Percentiles rank a stretch among this genome's conserved stretches.
phyloP scores from a whole-genome alignment of 2,888 invertebrate genomes.

The Rotaria magnacalcarata region DNA sequence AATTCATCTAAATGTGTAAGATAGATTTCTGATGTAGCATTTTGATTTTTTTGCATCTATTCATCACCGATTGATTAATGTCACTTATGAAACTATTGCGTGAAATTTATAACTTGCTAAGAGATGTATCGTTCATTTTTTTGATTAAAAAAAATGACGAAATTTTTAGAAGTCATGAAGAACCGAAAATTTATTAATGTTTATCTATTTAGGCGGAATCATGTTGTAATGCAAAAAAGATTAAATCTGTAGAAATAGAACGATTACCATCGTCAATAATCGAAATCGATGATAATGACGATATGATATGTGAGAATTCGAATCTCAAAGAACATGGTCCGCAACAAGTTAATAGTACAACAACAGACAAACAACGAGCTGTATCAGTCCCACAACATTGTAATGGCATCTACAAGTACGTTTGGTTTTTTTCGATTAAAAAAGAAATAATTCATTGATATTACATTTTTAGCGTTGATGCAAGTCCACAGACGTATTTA shows the following conservation, averaged over 20 bases:
- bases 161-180: not conserved
- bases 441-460: not conserved
- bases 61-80: too few relatives aligned
- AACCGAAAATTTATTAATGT: not conserved
- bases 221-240: not conserved
- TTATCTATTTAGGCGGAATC: not conserved
- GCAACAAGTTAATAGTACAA: not conserved
- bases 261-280: not conserved
- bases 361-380: not conserved
- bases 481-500: not conserved
- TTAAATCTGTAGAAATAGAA: not conserved
- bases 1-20: not conserved
- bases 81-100: too few relatives aligned
- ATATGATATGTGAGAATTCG: not conserved
- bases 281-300: not conserved
- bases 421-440: not conserved
- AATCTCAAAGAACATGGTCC: not conserved
- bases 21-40: not conserved
- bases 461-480: not conserved
- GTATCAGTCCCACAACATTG: not conserved
- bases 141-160: not conserved
- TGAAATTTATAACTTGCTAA: too few relatives aligned
- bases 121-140: not conserved
- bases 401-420: not conserved
- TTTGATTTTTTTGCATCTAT: too few relatives aligned